These are phyloP conservation scores for Danionella dracula DNA, from an alignment of 2,797 vertebrate genomes.

Conservation along the genomic window DNA sequence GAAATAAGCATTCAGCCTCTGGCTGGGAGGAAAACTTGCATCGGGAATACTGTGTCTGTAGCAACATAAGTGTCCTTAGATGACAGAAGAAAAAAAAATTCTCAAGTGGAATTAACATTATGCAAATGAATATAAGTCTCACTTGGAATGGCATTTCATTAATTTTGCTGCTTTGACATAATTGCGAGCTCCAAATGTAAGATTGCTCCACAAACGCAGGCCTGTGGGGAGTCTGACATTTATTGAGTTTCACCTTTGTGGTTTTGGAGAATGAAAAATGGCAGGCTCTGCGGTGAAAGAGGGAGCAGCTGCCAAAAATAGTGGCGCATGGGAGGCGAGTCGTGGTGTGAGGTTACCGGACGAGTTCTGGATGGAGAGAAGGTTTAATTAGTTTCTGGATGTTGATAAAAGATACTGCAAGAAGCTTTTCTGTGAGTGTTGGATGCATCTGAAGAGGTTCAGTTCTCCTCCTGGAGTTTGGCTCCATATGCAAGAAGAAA, in stretches of 20 bases:
- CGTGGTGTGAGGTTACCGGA: neutral
- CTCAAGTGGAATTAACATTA: constrained; percentile 73
- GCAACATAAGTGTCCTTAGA: constrained; percentile 66
- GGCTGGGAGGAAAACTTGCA: constrained; percentile 58
- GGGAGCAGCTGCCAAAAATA: constrained; percentile 17
- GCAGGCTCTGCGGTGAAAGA: constrained; percentile 36
- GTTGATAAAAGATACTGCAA: constrained; percentile 25
- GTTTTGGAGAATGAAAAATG: constrained; percentile 39
- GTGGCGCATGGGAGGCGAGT: neutral
- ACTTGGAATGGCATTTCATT: constrained; percentile 69
- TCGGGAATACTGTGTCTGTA: constrained; percentile 55
- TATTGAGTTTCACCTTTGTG: constrained; percentile 62
- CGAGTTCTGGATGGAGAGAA: constrained; percentile 1
- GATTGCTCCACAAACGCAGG: constrained; percentile 60
- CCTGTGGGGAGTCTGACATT: constrained; percentile 63
- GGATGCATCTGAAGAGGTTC: constrained; percentile 26
- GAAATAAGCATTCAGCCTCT: constrained; percentile 61
- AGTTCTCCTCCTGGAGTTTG: constrained; percentile 16
- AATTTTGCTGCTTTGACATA: constrained; percentile 72
- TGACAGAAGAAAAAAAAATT: constrained; percentile 52
- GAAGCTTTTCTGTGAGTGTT: constrained; percentile 11
- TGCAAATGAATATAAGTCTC: constrained; percentile 67
- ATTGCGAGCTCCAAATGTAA: constrained; percentile 75
- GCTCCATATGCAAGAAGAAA: neutral
- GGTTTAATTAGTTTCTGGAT: constrained; percentile 33